These are phyloP conservation scores for Hesperia comma DNA, from an alignment of 2,888 invertebrate species.

Conservation along the genomic window DNA sequence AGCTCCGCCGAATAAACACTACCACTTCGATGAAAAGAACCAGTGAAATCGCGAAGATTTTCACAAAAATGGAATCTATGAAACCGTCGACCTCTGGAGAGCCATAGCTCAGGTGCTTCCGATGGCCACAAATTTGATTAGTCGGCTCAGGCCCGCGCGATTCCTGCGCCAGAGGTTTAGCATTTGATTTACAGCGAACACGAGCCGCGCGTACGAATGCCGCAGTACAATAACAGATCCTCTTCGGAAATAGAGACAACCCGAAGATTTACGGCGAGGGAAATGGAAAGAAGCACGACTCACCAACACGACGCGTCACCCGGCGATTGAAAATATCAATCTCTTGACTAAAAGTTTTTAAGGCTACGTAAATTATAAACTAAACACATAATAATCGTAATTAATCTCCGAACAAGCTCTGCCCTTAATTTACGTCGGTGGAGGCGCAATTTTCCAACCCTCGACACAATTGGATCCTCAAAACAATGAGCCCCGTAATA, in stretches of 20 bases:
- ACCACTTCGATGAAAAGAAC: no score
- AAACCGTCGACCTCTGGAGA: background rate
- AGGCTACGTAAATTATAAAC: background rate
- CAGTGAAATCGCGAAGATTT: no score
- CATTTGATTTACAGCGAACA: slow-evolving; percentile 23
- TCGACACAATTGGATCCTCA: slow-evolving; percentile 27
- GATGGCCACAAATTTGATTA: slow-evolving; percentile 32
- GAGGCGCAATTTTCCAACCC: slow-evolving; percentile 23
- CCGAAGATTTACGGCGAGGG: no score
- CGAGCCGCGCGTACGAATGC: slow-evolving; percentile 4
- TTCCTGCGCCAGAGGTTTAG: slow-evolving; percentile 11
- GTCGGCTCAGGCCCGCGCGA: slow-evolving; percentile 5
- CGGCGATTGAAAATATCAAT: no score
- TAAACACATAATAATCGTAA: slow-evolving; percentile 15
- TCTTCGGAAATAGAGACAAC: no score
- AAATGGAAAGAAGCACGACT: no score
- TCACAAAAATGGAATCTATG: no score
- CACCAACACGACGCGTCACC: no score
- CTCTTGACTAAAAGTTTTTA: background rate
- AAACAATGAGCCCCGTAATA: slow-evolving; percentile 31
- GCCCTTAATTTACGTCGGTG: slow-evolving; percentile 22
- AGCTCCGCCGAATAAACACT: no score
- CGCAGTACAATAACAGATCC: background rate
- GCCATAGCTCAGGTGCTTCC: slow-evolving; percentile 14
- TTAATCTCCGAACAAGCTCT: slow-evolving; percentile 12